Percentiles rank a stretch among this genome's conserved stretches.
These are phyloP conservation scores for Sturnira hondurensis DNA, from an alignment of 2,113 vertebrate species.

Conservation along the genomic window DNA sequence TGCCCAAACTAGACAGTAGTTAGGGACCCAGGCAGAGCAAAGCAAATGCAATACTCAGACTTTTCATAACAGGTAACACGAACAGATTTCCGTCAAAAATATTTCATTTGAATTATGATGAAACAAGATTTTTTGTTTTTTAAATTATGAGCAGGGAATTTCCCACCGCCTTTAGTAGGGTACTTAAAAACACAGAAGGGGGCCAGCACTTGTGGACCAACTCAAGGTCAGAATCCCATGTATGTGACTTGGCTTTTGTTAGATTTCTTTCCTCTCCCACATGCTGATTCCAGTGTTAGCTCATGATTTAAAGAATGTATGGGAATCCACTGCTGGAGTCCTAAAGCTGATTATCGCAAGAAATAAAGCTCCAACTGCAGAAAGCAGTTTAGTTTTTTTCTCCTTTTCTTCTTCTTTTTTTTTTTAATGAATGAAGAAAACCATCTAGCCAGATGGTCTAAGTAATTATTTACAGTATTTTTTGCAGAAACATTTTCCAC, in stretches of 20 bases:
- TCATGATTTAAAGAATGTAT: not conserved
- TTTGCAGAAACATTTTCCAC: slow-evolving; percentile 38
- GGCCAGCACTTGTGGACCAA: not conserved
- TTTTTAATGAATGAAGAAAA: slow-evolving; percentile 12
- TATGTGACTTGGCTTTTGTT: not conserved
- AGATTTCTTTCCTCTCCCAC: not conserved
- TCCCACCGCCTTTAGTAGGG: not conserved
- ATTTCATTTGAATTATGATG: not conserved
- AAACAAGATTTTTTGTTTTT: not conserved
- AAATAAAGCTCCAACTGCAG: slow-evolving; percentile 45
- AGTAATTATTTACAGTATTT: slow-evolving; percentile 58
- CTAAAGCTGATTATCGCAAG: not conserved
- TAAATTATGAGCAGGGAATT: not conserved
- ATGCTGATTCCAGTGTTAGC: not conserved
- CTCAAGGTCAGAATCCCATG: not conserved
- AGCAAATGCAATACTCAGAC: not conserved
- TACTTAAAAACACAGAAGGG: not conserved
- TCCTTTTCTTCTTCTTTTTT: not conserved
- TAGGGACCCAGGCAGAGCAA: not conserved
- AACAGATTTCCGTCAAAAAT: not conserved
- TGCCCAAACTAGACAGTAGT: not conserved
- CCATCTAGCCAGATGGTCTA: slow-evolving; percentile 45
- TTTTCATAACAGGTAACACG: not conserved
- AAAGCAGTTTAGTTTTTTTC: not conserved
- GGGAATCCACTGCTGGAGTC: not conserved